Conservation (phyloP, 2,797 vertebrate genomes). For the Pagetopsis macropterus region DNA sequence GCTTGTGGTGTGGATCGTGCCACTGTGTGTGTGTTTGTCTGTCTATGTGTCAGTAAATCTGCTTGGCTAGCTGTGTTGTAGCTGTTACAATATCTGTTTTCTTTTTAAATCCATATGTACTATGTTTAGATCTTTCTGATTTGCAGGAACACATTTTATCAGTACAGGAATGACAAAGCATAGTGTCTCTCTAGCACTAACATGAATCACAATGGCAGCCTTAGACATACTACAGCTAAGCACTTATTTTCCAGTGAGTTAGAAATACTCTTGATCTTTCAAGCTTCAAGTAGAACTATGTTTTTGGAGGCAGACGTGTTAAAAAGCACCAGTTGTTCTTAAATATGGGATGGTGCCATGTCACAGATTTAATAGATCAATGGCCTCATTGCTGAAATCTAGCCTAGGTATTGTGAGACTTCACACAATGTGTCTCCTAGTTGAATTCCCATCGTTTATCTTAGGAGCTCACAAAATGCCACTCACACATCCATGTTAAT, state of each 20-base stretch:
- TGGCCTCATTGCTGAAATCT: constrained; percentile 42
- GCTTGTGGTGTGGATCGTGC: constrained; percentile 67
- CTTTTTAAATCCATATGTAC: constrained; percentile 14
- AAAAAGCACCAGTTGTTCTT: constrained; percentile 16
- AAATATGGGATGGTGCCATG: constrained; percentile 21
- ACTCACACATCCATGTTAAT: constrained; percentile 69
- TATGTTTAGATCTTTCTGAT: constrained; percentile 18
- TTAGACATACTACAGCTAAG: constrained; percentile 9
- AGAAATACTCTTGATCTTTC: constrained; percentile 9
- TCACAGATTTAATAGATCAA: constrained; percentile 37
- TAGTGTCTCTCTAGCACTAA: constrained; percentile 18
- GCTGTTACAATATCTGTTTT: neutral
- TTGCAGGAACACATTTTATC: constrained; percentile 7
- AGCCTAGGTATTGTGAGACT: constrained; percentile 44
- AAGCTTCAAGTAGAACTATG: neutral
- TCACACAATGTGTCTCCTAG: constrained; percentile 32
- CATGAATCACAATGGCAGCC: neutral
- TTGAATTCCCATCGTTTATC: constrained; percentile 65
- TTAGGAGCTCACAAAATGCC: constrained; percentile 69
- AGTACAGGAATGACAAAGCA: constrained; percentile 10
- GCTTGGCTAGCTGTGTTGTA: constrained; percentile 63
- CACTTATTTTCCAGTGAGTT: neutral
- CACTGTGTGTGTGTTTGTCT: constrained; percentile 60
- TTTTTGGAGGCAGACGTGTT: constrained; percentile 7
- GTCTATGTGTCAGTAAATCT: constrained; percentile 61